Evolutionary conservation across 2,113 vertebrate species (phyloP), one percentile per base, ranked within the genome.

Genomic region (Columba livia): DNA sequence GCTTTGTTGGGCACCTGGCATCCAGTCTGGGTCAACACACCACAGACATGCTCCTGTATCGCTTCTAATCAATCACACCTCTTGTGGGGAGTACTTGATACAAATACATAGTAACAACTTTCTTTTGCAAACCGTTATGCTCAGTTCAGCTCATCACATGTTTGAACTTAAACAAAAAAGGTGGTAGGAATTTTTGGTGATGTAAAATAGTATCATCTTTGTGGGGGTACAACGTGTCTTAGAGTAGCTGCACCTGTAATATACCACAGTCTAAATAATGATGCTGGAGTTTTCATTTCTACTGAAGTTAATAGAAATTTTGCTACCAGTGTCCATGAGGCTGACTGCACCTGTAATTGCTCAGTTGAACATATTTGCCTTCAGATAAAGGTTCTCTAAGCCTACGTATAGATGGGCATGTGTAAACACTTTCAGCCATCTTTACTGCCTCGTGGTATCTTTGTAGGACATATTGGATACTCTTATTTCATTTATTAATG

Each of bases 381-480:
- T 85, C 40, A 36, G 62, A n/a, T 89, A 4, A 40, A 78, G 24
- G 8, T 70, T 60, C 28, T 57, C 10, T 80, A 84, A 78, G 11
- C 4, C 32, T 17, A 0, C 11, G 2, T 31, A 50, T 19, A 44
- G 31, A 36, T 23, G 0, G 1, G 5, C 50, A 66, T 6, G 4
- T 16, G 21, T 29, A 54, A 79, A 73, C 11, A 62, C 4, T 5
- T 94, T 77, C 11, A 31, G 47, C 6, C 5, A 2, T 31, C n/a
- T 70, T 62, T n/a, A 34, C 19, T 51, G 50, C 6, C 9, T 70
- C 15, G 2, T 58, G 51, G 2, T 34, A 42, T 5, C 10, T 62
- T 71, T 73, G 11, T 0, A 4, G 50, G 42, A 53, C 32, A 42
- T 66, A 58, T 2, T n/a, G 25, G 23, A 60, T 12, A 28, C 8